Base-by-base conservation (phyloP, 2,888 invertebrate genomes). In the Conistra vaccinii region DNA sequence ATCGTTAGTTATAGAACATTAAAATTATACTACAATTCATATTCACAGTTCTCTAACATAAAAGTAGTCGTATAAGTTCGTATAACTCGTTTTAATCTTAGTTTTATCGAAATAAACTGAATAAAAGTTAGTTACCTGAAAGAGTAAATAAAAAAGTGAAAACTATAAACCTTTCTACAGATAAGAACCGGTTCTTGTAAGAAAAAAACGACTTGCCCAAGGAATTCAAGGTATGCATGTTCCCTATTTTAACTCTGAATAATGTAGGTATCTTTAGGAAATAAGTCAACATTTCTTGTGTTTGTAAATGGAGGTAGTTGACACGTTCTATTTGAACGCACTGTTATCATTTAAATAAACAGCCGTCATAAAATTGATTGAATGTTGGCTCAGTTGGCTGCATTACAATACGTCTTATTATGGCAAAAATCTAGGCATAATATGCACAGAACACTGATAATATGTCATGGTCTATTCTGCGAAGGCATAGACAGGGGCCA, bases 151-250 rank as follows among this genome's bases (percentile, higher is more conserved):
- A 75, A 78, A 80, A 81, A 78, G 84, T 81, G 81, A 84, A 85
- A 75, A 73, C 67, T 51, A 69, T 79, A 76, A 68, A 73, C 85
- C 66, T 85, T 86, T 86, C 83, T 83, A 77, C 48, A 23, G 76
- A 78, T 78, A 84, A 82, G 76, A 65, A 81, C 84, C 70, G 85
- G 84, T 85, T 87, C 60, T 45, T 45, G 60, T 48, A 70, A 69
- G 72, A 80, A 78, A 75, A 69, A 68, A 75, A 60, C 69, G 51
- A 63, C 66, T 58, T 32, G 69, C 61, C 32, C 42, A 73, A 84
- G 85, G 82, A 80, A 86, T 77, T 82, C 69, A 82, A 82, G 86
- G 86, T 86, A 85, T 80, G 81, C 42, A 66, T 76, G 63, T 66
- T 68, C 60, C 58, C 23, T 79, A 69, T 70, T 68, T 68, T 76